Conservation (phyloP, 2,797 vertebrate species). For the Huso huso region DNA sequence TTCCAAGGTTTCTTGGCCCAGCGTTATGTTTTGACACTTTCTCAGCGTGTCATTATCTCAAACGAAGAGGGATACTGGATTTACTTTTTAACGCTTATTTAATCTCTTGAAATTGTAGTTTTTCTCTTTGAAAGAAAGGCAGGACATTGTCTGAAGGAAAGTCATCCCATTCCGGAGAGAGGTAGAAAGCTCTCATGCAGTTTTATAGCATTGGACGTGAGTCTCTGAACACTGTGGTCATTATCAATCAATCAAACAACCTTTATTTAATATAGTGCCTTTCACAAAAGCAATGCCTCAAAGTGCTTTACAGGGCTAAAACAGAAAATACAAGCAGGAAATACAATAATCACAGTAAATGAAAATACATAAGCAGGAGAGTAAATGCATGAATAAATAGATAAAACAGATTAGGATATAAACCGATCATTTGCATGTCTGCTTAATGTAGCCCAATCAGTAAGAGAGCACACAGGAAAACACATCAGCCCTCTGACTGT, state of each 20-base stretch:
- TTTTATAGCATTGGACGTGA: not conserved
- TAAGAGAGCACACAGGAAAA: not conserved
- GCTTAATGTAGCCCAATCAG: not conserved
- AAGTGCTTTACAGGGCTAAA: no score
- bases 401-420: not conserved
- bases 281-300: no score
- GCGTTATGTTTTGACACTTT: not conserved
- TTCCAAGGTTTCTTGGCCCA: not conserved
- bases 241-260: not conserved
- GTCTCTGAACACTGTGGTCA: not conserved
- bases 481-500: not conserved
- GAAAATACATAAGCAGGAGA: no score
- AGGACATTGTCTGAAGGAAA: not conserved
- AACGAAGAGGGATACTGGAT: not conserved
- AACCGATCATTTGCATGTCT: constrained; percentile 1
- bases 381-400: no score
- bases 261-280: no score
- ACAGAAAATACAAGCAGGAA: no score
- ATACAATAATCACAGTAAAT: no score
- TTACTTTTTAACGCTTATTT: not conserved
- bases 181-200: not conserved
- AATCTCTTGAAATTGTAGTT: constrained; percentile 1
- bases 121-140: not conserved
- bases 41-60: not conserved
- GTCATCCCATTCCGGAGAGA: not conserved